phyloP scores from a whole-genome alignment of 2,888 invertebrate species.

The Carpatolechia fugitivella region DNA sequence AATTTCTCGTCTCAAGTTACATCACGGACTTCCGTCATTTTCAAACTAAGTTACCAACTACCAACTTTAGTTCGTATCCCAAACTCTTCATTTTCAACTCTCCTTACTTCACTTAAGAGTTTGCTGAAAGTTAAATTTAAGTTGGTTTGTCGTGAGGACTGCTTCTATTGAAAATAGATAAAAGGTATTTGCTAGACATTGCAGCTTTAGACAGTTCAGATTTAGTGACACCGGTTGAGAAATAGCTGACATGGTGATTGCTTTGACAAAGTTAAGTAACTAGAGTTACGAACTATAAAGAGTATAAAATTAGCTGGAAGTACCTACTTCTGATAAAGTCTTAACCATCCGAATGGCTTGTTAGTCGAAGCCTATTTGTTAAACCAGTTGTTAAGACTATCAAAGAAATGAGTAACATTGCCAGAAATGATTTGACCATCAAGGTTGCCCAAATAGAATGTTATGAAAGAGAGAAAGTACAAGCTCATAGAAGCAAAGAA shows the following conservation, averaged over 20 bases:
- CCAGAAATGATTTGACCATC: neutral
- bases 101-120: neutral
- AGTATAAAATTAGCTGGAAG: neutral
- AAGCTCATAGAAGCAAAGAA: too few species aligned
- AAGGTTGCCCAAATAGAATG: too few species aligned
- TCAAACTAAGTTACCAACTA: neutral
- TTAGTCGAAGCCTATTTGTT: neutral
- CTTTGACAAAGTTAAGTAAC: conserved; percentile 13
- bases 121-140: neutral
- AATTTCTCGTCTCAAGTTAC: conserved; percentile 7
- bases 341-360: neutral
- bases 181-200: conserved; percentile 25
- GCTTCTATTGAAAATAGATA: conserved; percentile 35
- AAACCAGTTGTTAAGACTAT: neutral
- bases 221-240: conserved; percentile 22
- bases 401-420: neutral
- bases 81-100: neutral
- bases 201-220: neutral
- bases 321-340: neutral
- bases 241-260: conserved; percentile 22
- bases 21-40: conserved; percentile 14
- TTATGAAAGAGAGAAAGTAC: too few species aligned
- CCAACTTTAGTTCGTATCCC: neutral
- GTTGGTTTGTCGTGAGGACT: conserved; percentile 15
- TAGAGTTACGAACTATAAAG: neutral